A percentile compares a stretch with the other conserved stretches of the same genome.
Evolutionary conservation across 2,797 vertebrate species (phyloP).

Genomic region (Parambassis ranga): DNA sequence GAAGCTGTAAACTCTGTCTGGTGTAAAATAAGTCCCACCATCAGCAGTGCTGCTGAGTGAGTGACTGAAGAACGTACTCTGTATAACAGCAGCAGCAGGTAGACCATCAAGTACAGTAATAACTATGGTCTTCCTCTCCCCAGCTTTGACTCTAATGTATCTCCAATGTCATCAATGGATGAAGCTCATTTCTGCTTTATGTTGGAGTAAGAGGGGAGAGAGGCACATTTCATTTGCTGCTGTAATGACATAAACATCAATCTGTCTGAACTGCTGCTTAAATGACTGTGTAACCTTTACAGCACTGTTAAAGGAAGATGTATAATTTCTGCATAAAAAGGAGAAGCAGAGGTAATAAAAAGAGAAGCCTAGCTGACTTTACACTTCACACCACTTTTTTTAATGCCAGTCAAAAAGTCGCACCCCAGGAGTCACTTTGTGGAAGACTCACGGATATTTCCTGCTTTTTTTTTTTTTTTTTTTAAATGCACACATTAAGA

Average conservation of each 20-base stretch:
- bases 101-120: constrained; percentile 11
- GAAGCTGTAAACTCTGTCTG: not conserved
- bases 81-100: constrained; percentile 18
- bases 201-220: constrained; percentile 44
- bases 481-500: constrained; percentile 54
- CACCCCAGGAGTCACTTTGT: constrained; percentile 59
- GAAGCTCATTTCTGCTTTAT: constrained; percentile 72
- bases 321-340: constrained; percentile 74
- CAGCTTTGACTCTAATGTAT: constrained; percentile 49
- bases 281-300: constrained; percentile 85
- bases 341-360: constrained; percentile 64
- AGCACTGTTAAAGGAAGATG: constrained; percentile 78
- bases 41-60: not conserved
- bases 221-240: constrained; percentile 70
- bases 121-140: constrained; percentile 2
- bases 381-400: constrained; percentile 63
- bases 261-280: constrained; percentile 83
- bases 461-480: too few relatives aligned
- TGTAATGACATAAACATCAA: constrained; percentile 83
- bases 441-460: constrained; percentile 41
- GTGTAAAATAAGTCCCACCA: not conserved
- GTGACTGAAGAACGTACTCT: not conserved
- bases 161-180: constrained; percentile 68
- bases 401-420: constrained; percentile 64
- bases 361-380: constrained; percentile 54